Conservation (phyloP, 2,797 vertebrate species). For the Xyrichtys novacula region DNA sequence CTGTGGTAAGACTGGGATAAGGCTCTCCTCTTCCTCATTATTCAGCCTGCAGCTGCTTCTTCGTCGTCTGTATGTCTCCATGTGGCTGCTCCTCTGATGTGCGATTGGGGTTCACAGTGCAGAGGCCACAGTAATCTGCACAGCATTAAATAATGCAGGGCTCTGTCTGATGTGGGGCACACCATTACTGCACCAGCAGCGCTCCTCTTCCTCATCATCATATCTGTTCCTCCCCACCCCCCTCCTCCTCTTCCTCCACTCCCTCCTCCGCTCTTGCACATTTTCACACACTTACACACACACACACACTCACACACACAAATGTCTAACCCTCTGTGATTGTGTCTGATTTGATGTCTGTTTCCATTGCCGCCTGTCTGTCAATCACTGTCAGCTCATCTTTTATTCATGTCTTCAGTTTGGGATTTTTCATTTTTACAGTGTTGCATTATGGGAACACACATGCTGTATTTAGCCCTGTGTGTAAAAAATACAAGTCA, state of each 20-base stretch:
- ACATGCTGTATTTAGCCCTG: background rate
- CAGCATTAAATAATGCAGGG: constrained; percentile 78
- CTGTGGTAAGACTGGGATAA: constrained; percentile 14
- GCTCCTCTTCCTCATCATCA: constrained; percentile 56
- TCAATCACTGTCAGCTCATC: background rate
- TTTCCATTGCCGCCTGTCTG: constrained; percentile 9
- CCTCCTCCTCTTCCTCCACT: constrained; percentile 34
- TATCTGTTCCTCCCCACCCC: constrained; percentile 46
- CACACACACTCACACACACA: constrained; percentile 2
- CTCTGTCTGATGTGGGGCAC: constrained; percentile 66
- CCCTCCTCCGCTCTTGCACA: constrained; percentile 25
- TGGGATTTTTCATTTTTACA: constrained; percentile 3
- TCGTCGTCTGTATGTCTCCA: constrained; percentile 4
- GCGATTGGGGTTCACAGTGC: constrained; percentile 50
- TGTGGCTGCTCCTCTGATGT: constrained; percentile 41
- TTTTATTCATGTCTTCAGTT: constrained; percentile 10
- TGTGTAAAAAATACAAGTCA: background rate
- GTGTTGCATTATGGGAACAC: constrained; percentile 13
- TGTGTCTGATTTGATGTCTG: constrained; percentile 31
- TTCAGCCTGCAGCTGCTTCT: constrained; percentile 10
- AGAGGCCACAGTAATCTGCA: constrained; percentile 58
- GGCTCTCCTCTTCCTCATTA: constrained; percentile 24
- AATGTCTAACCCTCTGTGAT: constrained; percentile 13
- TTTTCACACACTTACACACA: constrained; percentile 6
- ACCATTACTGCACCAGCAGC: constrained; percentile 57